Evolutionary conservation across 2,888 invertebrate species (phyloP), one percentile per base, ranked within the genome.

Genomic region (Drosophila affinis): DNA sequence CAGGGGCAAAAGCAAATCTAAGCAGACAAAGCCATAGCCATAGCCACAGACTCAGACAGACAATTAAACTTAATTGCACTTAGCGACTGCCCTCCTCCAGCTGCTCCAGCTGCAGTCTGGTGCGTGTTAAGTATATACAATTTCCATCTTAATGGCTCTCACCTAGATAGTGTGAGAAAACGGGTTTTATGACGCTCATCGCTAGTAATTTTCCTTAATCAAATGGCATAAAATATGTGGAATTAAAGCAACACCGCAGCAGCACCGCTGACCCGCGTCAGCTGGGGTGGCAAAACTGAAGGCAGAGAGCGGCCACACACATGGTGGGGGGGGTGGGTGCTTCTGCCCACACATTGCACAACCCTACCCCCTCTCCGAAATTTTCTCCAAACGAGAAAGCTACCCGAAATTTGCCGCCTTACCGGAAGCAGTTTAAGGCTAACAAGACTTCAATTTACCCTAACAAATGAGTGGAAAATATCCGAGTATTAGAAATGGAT

Each of bases 151-250:
- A 74, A 72, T 80, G 69, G 56, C 71, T 68, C 69, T 65, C 62
- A 73, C 57, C 58, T 46, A 55, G 75, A 51, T 70, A 67, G 69
- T 77, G 77, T 77, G 63, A 67, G 56, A 71, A 71, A 87, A 83
- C 82, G 60, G 76, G 82, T 82, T 87, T 82, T 67, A 32, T 70
- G 67, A 65, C 82, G 67, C 63, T 53, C 27, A 54, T 64, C 56
- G 65, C 17, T 24, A 67, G 88, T 71, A 69, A 63, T 88, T 84
- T 88, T 88, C 83, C 88, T 83, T 54, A 76, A 79, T 82, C 67
- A 75, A 75, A 64, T 67, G 62, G 45, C 24, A 61, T 74, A 44
- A 77, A 75, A 70, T 77, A 77, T 70, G 71, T 47, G 49, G 68
- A 65, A 69, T 72, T 68, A 73, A 72, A 62, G 32, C 59, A 24